Evolutionary conservation across 2,113 vertebrate genomes (phyloP), one percentile per base, ranked within the genome.

Genomic region (Eublepharis macularius): DNA sequence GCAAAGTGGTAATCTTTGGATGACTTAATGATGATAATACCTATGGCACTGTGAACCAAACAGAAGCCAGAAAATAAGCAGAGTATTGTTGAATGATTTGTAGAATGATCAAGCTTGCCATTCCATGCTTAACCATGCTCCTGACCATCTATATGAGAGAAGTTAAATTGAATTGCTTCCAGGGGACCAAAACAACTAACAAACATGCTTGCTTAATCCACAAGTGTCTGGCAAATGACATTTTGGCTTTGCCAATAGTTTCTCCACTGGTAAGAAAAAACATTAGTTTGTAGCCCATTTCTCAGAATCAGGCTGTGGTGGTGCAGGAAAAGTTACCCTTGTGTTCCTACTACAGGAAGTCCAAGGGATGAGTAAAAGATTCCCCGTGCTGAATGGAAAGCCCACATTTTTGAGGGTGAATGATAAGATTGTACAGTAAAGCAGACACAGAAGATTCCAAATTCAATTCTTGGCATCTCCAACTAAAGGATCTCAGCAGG

Each of bases 11-110:
- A 87, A 21, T 76, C 76, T 29, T 76, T 73, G 87, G 83, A 86
- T 87, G 88, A 88, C 79, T 43, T 80, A 81, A 76, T 84, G 88
- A 90, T 80, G 81, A 86, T 86, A 91, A 83, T 72, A 91, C 80
- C 76, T 72, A 2, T 54, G 76, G 45, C 49, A 92, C 80, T 47
- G 82, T 86, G 87, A 87, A 76, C 72, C 76, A 89, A 87, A 57
- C 16, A 81, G 24, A 89, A 85, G 80, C 47, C 34, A 70, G 84
- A 92, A 84, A 19, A 90, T 19, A 45, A 91, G 87, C 82, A 68
- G 70, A 63, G 76, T 81, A 85, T 72, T 80, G 47, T 7, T 83
- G 41, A 83, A 93, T 88, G 83, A 54, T 43, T 80, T 83, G 76
- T 68, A 57, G 4, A 87, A 82, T 69, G 80, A 90, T 80, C 68